These are phyloP conservation scores for Epizoanthus ramosus DNA, from an alignment of 92 coral and sea anemone genomes.

Conservation along the genomic window DNA sequence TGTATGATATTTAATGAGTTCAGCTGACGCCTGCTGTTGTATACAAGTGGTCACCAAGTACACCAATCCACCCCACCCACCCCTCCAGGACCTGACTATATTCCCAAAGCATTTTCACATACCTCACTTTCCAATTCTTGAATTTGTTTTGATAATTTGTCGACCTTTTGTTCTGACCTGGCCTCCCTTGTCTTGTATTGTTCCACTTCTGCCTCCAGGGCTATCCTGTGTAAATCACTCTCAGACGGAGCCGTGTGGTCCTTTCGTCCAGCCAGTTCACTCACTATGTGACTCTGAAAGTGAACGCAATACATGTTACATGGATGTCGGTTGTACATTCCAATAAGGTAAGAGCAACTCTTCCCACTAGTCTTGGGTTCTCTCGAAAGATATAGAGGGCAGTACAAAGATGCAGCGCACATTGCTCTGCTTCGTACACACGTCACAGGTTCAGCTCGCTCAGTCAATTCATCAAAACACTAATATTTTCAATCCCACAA, in stretches of 20 bases:
- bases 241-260: conserved; percentile 68
- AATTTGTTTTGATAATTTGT: conserved; percentile 63
- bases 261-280: conserved; percentile 71
- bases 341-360: background rate
- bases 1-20: no score
- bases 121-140: conserved; percentile 83
- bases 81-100: no score
- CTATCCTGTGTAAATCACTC: conserved; percentile 73
- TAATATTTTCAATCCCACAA: no score
- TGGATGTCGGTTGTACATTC: background rate
- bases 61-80: background rate
- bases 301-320: background rate
- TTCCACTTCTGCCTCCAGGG: conserved; percentile 80
- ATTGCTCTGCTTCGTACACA: no score
- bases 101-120: background rate
- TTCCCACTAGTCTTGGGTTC: background rate
- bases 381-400: background rate
- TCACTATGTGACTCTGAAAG: conserved; percentile 74
- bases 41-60: background rate
- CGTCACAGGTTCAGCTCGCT: no score
- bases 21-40: no score
- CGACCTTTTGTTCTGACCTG: conserved; percentile 66
- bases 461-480: no score
- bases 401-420: background rate
- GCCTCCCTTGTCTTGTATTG: conserved; percentile 65